These are phyloP conservation scores for Ormyrus rosae DNA, from an alignment of 2,888 invertebrate genomes.

Conservation along the genomic window DNA sequence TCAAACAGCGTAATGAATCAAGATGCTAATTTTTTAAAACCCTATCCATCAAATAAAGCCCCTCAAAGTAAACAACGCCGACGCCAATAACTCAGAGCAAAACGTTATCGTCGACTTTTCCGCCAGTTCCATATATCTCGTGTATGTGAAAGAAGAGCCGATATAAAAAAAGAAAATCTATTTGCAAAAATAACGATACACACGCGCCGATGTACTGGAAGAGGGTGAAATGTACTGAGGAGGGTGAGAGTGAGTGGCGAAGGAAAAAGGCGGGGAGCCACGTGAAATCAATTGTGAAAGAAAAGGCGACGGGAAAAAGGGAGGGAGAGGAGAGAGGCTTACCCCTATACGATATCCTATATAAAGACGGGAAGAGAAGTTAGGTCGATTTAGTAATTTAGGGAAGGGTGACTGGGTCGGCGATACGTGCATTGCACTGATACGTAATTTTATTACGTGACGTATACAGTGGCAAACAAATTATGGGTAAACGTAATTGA, in stretches of 20 bases:
- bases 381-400: constrained; percentile 41
- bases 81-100: no score
- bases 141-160: constrained; percentile 3
- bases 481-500: neutral
- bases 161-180: constrained; percentile 1
- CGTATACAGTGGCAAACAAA: neutral
- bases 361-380: neutral
- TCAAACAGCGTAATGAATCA: no score
- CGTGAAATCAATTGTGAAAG: constrained; percentile 42
- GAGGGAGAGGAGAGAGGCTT: no score
- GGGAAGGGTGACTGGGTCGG: neutral
- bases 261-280: neutral
- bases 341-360: no score
- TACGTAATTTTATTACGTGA: constrained; percentile 29
- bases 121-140: no score
- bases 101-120: no score
- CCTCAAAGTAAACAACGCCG: no score
- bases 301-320: neutral
- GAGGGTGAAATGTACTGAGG: neutral
- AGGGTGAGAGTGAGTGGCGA: neutral
- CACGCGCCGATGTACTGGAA: no score
- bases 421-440: neutral
- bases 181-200: constrained; percentile 34
- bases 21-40: no score
- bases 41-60: no score